phyloP scores from a whole-genome alignment of 2,888 invertebrate species.

The Agrotis segetum region DNA sequence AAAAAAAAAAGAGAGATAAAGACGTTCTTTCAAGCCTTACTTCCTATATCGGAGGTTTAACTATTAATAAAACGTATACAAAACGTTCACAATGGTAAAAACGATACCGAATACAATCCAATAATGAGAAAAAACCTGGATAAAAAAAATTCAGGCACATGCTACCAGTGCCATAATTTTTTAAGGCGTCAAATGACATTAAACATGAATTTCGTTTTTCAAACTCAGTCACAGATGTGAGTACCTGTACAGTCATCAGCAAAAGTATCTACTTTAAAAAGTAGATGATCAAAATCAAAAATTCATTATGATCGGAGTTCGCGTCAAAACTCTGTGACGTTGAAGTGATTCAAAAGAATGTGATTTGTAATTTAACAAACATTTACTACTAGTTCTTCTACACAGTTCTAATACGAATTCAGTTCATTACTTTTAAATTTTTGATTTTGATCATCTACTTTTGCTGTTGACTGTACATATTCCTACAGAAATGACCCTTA shows the following conservation, averaged over 20 bases:
- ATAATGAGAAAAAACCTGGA: not conserved
- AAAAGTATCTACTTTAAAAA: too few species aligned
- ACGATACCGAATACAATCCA: not conserved
- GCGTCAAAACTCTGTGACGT: too few species aligned
- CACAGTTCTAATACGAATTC: too few species aligned
- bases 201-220: conserved; percentile 13
- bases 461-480: not conserved
- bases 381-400: too few species aligned
- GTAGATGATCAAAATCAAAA: too few species aligned
- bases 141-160: not conserved
- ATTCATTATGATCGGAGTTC: too few species aligned
- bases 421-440: too few species aligned
- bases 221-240: conserved; percentile 17
- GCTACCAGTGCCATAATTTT: not conserved
- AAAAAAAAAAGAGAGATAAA: not conserved
- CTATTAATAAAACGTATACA: not conserved
- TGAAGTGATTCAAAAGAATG: too few species aligned
- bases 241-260: too few species aligned
- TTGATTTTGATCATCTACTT: too few species aligned
- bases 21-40: not conserved
- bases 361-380: too few species aligned
- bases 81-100: not conserved
- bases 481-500: conserved; percentile 17
- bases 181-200: not conserved
- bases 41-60: not conserved